A percentile compares a stretch with the other conserved stretches of the same genome.
phyloP scores from a whole-genome alignment of 1,140 invertebrate genomes.

The Elysia chlorotica region DNA sequence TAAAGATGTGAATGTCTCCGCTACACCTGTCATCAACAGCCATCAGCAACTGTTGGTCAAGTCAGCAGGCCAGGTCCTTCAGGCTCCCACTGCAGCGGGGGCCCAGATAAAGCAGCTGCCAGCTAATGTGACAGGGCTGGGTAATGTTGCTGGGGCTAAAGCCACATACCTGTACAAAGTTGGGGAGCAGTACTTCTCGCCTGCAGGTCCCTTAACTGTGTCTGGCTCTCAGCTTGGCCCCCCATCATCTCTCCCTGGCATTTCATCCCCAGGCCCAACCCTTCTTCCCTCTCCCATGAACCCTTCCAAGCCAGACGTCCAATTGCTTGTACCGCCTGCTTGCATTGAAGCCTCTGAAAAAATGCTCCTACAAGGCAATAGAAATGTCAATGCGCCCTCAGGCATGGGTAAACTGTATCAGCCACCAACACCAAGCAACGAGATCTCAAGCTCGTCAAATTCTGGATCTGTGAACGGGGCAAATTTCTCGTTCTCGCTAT shows the following conservation, averaged over 20 bases:
- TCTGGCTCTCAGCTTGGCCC: neutral
- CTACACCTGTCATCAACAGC: neutral
- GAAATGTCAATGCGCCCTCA: neutral
- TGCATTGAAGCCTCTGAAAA: conserved; percentile 16
- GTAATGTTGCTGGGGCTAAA: too few relatives aligned
- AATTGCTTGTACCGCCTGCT: conserved; percentile 10
- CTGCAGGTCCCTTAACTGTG: neutral
- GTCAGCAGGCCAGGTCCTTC: neutral
- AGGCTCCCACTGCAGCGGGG: neutral
- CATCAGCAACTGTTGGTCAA: neutral
- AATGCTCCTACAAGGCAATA: neutral
- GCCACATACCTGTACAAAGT: too few relatives aligned
- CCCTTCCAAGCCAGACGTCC: neutral
- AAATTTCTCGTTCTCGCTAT: conserved; percentile 11
- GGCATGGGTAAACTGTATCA: neutral
- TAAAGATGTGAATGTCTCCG: neutral
- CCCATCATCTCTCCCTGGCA: neutral
- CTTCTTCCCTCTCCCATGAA: too few relatives aligned
- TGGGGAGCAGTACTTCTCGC: conserved; percentile 15
- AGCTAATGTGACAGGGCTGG: too few relatives aligned
- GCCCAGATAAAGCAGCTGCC: too few relatives aligned
- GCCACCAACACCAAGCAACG: too few relatives aligned
- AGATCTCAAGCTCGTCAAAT: too few relatives aligned
- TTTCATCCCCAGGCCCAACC: neutral
- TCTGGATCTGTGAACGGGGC: conserved; percentile 8